phyloP scores from a whole-genome alignment of 2,113 vertebrate genomes.

The Gulo gulo region DNA sequence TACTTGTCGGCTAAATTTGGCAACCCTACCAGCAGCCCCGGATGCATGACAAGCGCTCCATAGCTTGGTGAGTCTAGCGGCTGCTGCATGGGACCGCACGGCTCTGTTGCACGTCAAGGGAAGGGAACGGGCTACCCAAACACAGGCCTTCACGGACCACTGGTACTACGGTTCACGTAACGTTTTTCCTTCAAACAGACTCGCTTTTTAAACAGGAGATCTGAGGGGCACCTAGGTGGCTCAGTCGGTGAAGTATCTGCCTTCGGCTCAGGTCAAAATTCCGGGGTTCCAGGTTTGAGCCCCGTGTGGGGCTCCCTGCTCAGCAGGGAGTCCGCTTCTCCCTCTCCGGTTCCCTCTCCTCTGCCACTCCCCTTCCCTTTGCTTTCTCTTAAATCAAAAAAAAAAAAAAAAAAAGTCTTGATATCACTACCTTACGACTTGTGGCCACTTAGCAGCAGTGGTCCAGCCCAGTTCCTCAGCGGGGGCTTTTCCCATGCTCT shows the following conservation, averaged over 20 bases:
- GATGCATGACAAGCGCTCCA: background rate
- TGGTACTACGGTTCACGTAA: background rate
- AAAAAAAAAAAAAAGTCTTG: background rate
- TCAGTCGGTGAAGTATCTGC: background rate
- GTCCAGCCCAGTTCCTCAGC: accelerated
- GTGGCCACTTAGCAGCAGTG: background rate
- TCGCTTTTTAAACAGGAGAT: background rate
- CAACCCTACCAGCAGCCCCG: background rate
- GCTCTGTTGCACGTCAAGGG: background rate
- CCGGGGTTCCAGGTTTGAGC: background rate
- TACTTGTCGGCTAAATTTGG: background rate
- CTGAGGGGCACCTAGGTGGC: background rate
- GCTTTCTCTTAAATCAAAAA: background rate
- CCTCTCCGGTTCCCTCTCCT: too few relatives aligned
- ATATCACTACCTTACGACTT: background rate
- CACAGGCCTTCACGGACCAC: accelerated
- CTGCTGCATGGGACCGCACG: accelerated
- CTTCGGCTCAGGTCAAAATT: background rate
- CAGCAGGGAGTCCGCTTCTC: background rate
- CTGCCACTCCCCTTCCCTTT: background rate
- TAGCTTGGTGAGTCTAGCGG: accelerated
- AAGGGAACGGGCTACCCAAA: background rate
- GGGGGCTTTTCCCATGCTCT: background rate
- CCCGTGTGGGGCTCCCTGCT: background rate
- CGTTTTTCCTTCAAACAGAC: background rate